phyloP scores from a whole-genome alignment of 1,140 invertebrate genomes.

The Camponotus floridanus region DNA sequence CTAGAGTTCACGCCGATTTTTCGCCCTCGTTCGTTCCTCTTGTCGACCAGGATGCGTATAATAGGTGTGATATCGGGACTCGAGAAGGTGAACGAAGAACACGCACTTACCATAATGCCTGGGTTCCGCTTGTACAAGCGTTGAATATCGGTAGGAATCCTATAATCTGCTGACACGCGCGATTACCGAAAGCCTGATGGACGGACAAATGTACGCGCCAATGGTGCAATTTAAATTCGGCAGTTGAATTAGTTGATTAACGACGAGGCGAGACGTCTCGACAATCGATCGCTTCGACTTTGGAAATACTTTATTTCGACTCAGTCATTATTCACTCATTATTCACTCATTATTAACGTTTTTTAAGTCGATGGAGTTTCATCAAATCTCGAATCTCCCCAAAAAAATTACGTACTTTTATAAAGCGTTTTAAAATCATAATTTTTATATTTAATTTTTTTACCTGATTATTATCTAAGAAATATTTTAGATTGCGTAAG shows the following conservation, averaged over 20 bases:
- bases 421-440: not conserved
- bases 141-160: slow-evolving; percentile 74
- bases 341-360: not conserved
- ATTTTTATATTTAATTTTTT: not conserved
- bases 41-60: slow-evolving; percentile 34
- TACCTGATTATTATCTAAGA: not conserved
- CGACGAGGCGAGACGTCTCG: slow-evolving; percentile 55
- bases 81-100: slow-evolving; percentile 42
- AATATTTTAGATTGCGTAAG: not conserved
- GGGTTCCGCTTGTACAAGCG: slow-evolving; percentile 70
- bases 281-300: not conserved
- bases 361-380: not conserved
- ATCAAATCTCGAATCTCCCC: not conserved
- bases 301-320: slow-evolving; percentile 29
- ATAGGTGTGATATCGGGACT: slow-evolving; percentile 63
- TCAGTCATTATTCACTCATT: slow-evolving; percentile 2
- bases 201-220: slow-evolving; percentile 69
- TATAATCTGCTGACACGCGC: slow-evolving; percentile 80
- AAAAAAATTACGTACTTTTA: not conserved
- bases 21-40: slow-evolving; percentile 29
- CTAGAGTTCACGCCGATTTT: slow-evolving; percentile 21
- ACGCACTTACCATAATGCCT: slow-evolving; percentile 77
- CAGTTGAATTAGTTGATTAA: slow-evolving; percentile 81
- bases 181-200: slow-evolving; percentile 74
- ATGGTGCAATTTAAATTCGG: slow-evolving; percentile 80